phyloP scores from a whole-genome alignment of 2,797 vertebrate species.

The Crenuchus spilurus region DNA sequence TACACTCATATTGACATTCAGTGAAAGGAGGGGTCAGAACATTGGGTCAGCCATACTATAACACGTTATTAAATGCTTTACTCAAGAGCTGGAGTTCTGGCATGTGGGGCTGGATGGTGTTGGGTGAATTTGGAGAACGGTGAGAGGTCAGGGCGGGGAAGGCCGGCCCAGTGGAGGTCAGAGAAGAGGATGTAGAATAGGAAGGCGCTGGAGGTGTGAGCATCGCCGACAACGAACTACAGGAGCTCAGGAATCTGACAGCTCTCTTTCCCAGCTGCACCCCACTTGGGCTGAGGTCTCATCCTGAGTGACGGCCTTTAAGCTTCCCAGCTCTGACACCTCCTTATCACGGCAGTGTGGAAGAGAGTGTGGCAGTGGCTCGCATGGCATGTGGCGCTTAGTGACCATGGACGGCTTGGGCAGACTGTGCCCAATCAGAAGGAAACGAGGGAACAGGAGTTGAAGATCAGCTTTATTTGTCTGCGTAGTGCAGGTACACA shows the following conservation, averaged over 20 bases:
- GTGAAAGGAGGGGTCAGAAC: slow-evolving; percentile 14
- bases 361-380: slow-evolving; percentile 65
- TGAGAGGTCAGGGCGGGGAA: not conserved
- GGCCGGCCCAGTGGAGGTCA: not conserved
- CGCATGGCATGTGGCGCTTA: slow-evolving; percentile 73
- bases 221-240: slow-evolving; percentile 66
- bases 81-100: not conserved
- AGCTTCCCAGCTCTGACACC: slow-evolving; percentile 78
- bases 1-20: not conserved
- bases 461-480: slow-evolving; percentile 9
- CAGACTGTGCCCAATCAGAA: slow-evolving; percentile 22
- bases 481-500: not conserved
- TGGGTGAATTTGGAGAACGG: not conserved
- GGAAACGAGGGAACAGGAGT: slow-evolving; percentile 33
- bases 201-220: slow-evolving; percentile 40
- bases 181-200: slow-evolving; percentile 63
- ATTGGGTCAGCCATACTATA: slow-evolving; percentile 5
- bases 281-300: slow-evolving; percentile 76
- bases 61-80: slow-evolving; percentile 15
- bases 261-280: slow-evolving; percentile 73
- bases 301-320: slow-evolving; percentile 77
- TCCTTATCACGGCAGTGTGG: slow-evolving; percentile 75
- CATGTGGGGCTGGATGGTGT: not conserved
- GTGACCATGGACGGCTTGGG: slow-evolving; percentile 57
- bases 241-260: slow-evolving; percentile 85